Evolutionary conservation across 1,140 invertebrate genomes (phyloP), one percentile per base, ranked within the genome.

Genomic region (Drosophila lini): DNA sequence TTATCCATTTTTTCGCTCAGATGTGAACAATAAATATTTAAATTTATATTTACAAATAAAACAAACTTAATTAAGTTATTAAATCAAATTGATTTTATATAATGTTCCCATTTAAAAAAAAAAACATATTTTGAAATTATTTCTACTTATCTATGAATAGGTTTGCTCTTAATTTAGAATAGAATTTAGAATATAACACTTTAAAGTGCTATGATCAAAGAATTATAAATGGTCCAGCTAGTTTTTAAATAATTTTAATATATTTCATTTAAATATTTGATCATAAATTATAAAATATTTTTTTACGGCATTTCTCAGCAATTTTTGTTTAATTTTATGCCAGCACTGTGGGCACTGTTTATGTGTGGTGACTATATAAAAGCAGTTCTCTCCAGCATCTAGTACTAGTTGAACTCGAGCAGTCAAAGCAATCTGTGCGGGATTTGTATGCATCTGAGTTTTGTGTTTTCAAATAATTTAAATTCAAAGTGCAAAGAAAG

Each of bases 401-500:
- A 31, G 15, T 15, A 71, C 9, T 73, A 73, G 36, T 59, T 22
- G 42, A 7, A 15, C 16, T 57, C 36, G 11, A 11, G 19, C 48
- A 53, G 42, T 42, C 67, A 36, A 19, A 73, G 69, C 44, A 71
- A 48, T 50, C 69, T 31, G 19, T 60, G 52, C 13, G 32, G n/a
- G 19, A 40, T 8, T 69, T 22, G 48, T 41, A 45, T 25, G 22
- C 28, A 9, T 70, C 7, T 10, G 28, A 31, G 28, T 32, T 58
- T 70, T 32, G 25, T 36, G 11, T 10, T n/a, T 32, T 25, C n/a
- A 7, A 47, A 45, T 11, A 41, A 58, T 28, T 70, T 22, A 31
- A 71, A 71, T 73, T 71, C 36, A 71, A 59, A 73, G 67, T 71
- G 38, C 38, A 59, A 42, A 59, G 52, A 48, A 48, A 19, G 50